Conservation (phyloP, 2,797 vertebrate species). For the Schizopygopsis malacanthus region DNA sequence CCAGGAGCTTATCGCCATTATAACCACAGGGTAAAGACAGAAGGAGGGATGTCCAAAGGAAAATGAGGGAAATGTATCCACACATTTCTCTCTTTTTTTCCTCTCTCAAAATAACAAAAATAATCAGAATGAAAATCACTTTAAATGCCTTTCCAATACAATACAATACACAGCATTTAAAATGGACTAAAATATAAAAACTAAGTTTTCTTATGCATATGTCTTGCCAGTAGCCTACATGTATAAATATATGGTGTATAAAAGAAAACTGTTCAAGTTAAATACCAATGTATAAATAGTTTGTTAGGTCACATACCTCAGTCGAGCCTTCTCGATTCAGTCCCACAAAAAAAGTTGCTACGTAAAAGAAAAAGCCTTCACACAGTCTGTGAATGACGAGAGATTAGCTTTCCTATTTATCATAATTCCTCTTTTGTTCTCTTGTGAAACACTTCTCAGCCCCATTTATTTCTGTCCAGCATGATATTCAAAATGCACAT, state of each 20-base stretch:
- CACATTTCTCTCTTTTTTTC: neutral
- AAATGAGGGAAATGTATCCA: neutral
- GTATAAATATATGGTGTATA: neutral
- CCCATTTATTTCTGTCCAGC: neutral
- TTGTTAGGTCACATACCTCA: constrained; percentile 1
- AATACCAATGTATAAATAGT: neutral
- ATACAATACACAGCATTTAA: neutral
- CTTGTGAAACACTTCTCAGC: neutral
- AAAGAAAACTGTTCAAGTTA: neutral
- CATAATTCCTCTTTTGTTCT: constrained; percentile 25
- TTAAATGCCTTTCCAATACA: neutral
- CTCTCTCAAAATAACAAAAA: constrained; percentile 1
- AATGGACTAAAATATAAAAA: neutral
- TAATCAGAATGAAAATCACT: neutral
- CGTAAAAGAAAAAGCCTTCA: neutral
- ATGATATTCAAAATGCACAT: neutral
- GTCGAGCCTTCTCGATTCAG: neutral
- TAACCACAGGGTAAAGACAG: constrained; percentile 6
- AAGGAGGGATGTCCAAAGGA: constrained; percentile 5
- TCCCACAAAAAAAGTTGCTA: neutral
- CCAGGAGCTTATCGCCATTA: constrained; percentile 47
- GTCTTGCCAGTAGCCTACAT: neutral
- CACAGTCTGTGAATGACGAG: neutral
- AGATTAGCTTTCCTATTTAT: neutral
- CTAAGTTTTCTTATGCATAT: neutral